Evolutionary conservation across 2,888 invertebrate species (phyloP).

Genomic region (Druceiella hillmani): DNA sequence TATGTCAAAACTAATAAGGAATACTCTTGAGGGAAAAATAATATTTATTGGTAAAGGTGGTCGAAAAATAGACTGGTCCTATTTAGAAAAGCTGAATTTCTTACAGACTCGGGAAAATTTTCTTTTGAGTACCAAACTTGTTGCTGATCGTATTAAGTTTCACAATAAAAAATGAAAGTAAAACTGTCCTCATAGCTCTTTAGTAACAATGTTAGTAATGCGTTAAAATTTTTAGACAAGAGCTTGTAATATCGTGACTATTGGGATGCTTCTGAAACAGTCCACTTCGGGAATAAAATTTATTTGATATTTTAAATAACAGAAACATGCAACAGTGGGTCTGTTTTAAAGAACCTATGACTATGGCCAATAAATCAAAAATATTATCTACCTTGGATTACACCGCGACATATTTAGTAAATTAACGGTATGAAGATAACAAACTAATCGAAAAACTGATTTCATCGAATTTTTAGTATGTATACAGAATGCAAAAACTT

Average conservation of each 20-base stretch:
- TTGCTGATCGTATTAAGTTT: background rate
- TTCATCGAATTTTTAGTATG: conserved; percentile 1
- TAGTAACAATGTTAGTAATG: background rate
- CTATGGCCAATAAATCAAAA: background rate
- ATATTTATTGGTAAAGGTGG: background rate
- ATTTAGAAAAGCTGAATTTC: background rate
- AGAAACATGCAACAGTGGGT: conserved; percentile 3
- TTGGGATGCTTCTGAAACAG: background rate
- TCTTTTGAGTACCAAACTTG: conserved; percentile 2
- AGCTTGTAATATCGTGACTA: background rate
- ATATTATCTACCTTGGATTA: background rate
- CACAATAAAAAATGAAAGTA: conserved; percentile 5
- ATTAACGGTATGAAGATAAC: background rate
- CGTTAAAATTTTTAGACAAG: conserved; percentile 1
- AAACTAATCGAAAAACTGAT: conserved; percentile 4
- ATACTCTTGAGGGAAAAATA: background rate
- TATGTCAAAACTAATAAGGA: conserved; percentile 3
- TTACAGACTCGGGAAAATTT: conserved; percentile 1
- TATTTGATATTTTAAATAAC: conserved; percentile 4
- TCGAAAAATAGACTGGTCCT: conserved; percentile 3
- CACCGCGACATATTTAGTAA: background rate
- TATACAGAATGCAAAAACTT: background rate
- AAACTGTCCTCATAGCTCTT: conserved; percentile 2
- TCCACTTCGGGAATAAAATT: background rate
- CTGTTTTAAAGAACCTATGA: conserved; percentile 1